Evolutionary conservation across 2,888 invertebrate genomes (phyloP).

Genomic region (Harmothoe impar): DNA sequence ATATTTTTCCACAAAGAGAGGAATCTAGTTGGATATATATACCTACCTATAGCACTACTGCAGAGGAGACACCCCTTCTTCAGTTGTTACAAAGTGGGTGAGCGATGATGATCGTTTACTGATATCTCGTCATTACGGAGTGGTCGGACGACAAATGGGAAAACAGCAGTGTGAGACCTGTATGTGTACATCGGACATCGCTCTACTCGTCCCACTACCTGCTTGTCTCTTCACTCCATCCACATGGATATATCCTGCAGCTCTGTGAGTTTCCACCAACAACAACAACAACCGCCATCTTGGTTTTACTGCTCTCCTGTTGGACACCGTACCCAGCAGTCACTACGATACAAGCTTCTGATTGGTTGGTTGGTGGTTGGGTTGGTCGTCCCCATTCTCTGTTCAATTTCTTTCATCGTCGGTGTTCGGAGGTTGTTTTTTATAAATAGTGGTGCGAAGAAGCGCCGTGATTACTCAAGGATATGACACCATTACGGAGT

Average conservation of each 20-base stretch:
- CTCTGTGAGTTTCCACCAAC: conserved; percentile 14
- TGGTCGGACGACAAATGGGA: not conserved
- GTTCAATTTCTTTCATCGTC: conserved; percentile 7
- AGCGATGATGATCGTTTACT: not conserved
- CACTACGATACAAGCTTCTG: conserved; percentile 22
- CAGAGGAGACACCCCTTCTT: not conserved
- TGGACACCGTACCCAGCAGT: conserved; percentile 26
- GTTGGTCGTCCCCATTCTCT: conserved; percentile 30
- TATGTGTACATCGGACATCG: no score
- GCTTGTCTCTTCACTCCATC: conserved; percentile 15
- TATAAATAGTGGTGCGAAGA: not conserved
- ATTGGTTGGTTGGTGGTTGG: conserved; percentile 42
- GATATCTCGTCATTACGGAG: not conserved
- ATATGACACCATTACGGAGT: not conserved
- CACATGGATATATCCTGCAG: not conserved
- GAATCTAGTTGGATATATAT: not conserved
- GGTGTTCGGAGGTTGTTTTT: not conserved
- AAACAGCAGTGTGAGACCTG: no score
- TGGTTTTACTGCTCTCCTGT: conserved; percentile 19
- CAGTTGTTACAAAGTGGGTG: not conserved
- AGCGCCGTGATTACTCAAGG: no score
- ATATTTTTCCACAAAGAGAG: conserved; percentile 28
- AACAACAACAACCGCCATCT: not conserved
- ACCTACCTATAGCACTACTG: not conserved
- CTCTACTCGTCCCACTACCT: not conserved